Base-by-base conservation (phyloP, 2,888 invertebrate species). In the Hyposoter dolosus region DNA sequence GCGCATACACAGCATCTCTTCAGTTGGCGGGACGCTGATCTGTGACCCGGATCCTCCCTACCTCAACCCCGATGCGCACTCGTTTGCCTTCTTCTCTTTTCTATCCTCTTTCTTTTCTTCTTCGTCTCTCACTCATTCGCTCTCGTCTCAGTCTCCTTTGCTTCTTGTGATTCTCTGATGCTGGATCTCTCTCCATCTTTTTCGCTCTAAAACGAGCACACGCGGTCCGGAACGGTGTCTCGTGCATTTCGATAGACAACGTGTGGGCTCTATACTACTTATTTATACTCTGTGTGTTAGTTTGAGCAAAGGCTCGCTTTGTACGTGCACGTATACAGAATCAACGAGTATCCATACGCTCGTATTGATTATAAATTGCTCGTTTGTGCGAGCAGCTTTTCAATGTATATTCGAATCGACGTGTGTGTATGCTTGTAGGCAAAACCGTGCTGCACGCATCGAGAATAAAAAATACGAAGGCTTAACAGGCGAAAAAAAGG, bases 11-110 rank as follows among this genome's bases (percentile, higher is more conserved):
- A 88, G 88, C 87, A 88, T 88, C 91, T 91, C 92, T 89, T 89
- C 89, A 89, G 90, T 91, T 91, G 92, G 77, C 92, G 91, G 92
- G 91, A 92, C 89, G 92, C 93, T 93, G 93, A 93, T 93, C 93
- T 93, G 93, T 93, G 93, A 93, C 93, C 93, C 93, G 93, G 93
- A 93, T 94, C 93, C 93, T 93, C 93, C 93, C 93, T 92, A 93
- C 93, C 92, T 91, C 91, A 90, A 88, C 91, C 90, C 90, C 90
- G 88, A 89, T 86, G 88, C 88, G 88, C 90, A 88, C 91, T 90
- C 88, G 88, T 90, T 91, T 90, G 90, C 89, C 91, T 90, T 91
- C 88, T 89, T 89, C 91, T 88, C 89, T 87, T 87, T 86, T 88
- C 90, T 85, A 87, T 88, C 89, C 68, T 83, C 66, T 65, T 77